Evolutionary conservation across 1,140 invertebrate species (phyloP), one percentile per base, ranked within the genome.

Genomic region (Lepidotrigona ventralis): DNA sequence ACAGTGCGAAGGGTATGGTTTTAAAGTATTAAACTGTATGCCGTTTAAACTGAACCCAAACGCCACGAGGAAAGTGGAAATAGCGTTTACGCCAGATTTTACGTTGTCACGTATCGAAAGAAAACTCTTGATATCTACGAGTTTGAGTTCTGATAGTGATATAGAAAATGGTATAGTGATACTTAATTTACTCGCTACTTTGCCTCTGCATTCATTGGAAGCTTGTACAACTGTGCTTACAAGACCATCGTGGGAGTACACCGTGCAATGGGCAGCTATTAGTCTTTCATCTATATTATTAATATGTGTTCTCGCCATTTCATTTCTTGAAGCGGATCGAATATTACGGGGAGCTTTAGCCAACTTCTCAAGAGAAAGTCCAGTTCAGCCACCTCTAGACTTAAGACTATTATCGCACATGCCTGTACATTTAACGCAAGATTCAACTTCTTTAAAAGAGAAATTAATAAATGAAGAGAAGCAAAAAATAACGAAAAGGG

Each of bases 61-160:
- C 93, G 96, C 95, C 17, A 97, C 96, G n/a, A 95, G 95, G 88
- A 97, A 97, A 91, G 96, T 99, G 53, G 98, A 99, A 90, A 97
- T 99, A 87, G 97, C 97, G 78, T 99, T 98, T 93, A 98, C 97
- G 1, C 97, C 98, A 14, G 99, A 99, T 94, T 99, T 98, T 91
- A 98, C 98, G 8, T 94, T 98, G 81, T 96, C 97, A 0, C 95
- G 96, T 81, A 96, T 98, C 46, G 95, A 97, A 83, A 95, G 97
- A 23, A 93, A 95, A 64, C 94, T 96, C 53, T 93, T 94, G 85
- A 94, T 95, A 85, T 93, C 94, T 11, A 97, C 96, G 53, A 96
- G 95, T 90, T 91, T 96, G 14, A 91, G 92, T 17, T 85, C 86
- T 15, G 86, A 90, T 19, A 83, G 74, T 51, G 89, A 78, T 33